Base-by-base conservation (phyloP, 2,113 vertebrate species). In the Corydoras sp. region DNA sequence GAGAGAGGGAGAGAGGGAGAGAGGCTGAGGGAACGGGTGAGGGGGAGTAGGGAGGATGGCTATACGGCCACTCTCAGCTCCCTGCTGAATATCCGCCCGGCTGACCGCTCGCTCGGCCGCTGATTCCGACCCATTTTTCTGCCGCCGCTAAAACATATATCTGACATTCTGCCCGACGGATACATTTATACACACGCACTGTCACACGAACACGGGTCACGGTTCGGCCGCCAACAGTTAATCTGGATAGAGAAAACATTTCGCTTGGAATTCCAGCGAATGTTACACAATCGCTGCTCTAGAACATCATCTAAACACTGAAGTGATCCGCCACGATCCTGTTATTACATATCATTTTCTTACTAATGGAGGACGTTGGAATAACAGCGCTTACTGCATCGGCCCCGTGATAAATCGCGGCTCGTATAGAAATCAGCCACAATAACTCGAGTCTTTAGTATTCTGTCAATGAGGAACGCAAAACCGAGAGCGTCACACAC, bases 21-120 rank as follows among this genome's bases (percentile, higher is more conserved):
- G 81, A 74, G 78, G 78, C 79, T 83, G 73, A 49, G 18, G 69
- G 80, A 81, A 78, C 69, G 70, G 78, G 60, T 51, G 68, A 49
- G 59, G 77, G 72, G 68, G 68, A 78, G 62, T 51, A 69, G 81
- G 77, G 81, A 84, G 83, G 84, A 87, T 83, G 85, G 82, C 85
- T 88, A 87, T 83, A 84, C 32, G 80, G 85, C 83, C 86, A 88
- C 86, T 88, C 86, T 86, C 81, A 87, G 81, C 87, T 86, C 82
- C 81, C 82, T 29, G 65, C 70, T 76, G 83, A 87, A 86, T 85
- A 88, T 87, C 88, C 82, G 89, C 87, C 87, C 86, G 88, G 87
- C 86, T 89, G 87, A 88, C 77, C 76, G 65, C 76, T 79, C 75
- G 61, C 83, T 81, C 82, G 84, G 81, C 78, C 77, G 75, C 83